These are phyloP conservation scores for Apocheima hispidaria DNA, from an alignment of 2,888 invertebrate genomes.

Conservation along the genomic window DNA sequence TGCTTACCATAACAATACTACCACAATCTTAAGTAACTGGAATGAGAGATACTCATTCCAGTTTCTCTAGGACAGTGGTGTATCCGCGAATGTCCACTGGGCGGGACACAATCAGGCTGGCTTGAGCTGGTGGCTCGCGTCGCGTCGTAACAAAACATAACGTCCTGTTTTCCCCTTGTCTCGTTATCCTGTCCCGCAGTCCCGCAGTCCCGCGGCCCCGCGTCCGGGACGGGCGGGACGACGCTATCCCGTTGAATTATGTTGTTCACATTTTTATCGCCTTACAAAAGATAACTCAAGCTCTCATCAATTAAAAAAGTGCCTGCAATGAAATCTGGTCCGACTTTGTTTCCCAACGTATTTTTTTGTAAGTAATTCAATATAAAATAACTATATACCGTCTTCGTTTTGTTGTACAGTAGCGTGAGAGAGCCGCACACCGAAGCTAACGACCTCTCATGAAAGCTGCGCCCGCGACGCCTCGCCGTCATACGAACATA, in stretches of 20 bases:
- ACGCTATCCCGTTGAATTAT: constrained; percentile 24
- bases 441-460: constrained; percentile 14
- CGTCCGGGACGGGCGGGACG: constrained; percentile 24
- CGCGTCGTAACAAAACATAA: constrained; percentile 66
- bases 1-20: no score
- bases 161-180: constrained; percentile 55
- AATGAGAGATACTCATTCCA: background rate
- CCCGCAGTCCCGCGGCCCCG: constrained; percentile 2
- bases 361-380: no score
- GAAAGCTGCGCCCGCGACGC: constrained; percentile 5
- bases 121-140: constrained; percentile 41
- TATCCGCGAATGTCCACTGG: constrained; percentile 46
- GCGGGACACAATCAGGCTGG: constrained; percentile 65
- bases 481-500: constrained; percentile 5
- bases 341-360: no score
- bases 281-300: background rate
- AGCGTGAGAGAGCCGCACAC: no score
- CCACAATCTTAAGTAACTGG: no score
- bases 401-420: no score
- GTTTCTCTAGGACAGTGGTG: constrained; percentile 22
- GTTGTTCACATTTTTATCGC: constrained; percentile 25
- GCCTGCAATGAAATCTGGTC: no score
- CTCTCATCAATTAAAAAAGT: no score
- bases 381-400: no score
- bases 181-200: constrained; percentile 51